These are phyloP conservation scores for Oscheius onirici DNA, from an alignment of 2,888 invertebrate species.

Conservation along the genomic window DNA sequence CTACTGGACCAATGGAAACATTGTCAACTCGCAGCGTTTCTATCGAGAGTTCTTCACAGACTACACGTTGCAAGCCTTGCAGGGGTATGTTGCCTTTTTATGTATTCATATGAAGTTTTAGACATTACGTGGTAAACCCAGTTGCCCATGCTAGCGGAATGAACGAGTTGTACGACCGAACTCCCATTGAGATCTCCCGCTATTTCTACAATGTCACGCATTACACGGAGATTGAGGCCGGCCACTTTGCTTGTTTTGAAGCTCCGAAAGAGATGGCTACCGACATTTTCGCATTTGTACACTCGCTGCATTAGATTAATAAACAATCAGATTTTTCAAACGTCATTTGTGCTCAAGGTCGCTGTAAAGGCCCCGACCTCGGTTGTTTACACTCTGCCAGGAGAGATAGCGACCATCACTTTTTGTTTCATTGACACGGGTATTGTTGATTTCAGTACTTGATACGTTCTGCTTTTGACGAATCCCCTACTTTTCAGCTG, in stretches of 20 bases:
- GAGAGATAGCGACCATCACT: no score
- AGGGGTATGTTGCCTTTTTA: conserved; percentile 34
- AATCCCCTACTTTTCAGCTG: neutral
- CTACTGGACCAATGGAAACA: conserved; percentile 81
- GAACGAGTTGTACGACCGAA: conserved; percentile 78
- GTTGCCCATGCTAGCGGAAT: conserved; percentile 82
- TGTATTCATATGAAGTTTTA: conserved; percentile 28
- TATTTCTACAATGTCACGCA: conserved; percentile 81
- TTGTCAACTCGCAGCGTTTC: conserved; percentile 81
- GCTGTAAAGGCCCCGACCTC: no score
- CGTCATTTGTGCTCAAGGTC: neutral
- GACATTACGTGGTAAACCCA: conserved; percentile 77
- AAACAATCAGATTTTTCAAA: neutral
- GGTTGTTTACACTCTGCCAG: no score
- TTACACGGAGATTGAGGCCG: conserved; percentile 78
- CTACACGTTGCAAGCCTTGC: conserved; percentile 36
- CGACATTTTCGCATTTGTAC: conserved; percentile 78
- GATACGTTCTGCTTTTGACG: neutral
- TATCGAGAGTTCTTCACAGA: conserved; percentile 78
- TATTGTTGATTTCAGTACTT: neutral
- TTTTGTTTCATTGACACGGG: neutral
- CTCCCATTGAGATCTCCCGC: conserved; percentile 77
- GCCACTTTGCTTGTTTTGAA: conserved; percentile 88
- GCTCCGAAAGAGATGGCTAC: conserved; percentile 80
- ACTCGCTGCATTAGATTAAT: conserved; percentile 13